phyloP scores from a whole-genome alignment of 1,140 invertebrate species.

The Dendrolimus punctatus region DNA sequence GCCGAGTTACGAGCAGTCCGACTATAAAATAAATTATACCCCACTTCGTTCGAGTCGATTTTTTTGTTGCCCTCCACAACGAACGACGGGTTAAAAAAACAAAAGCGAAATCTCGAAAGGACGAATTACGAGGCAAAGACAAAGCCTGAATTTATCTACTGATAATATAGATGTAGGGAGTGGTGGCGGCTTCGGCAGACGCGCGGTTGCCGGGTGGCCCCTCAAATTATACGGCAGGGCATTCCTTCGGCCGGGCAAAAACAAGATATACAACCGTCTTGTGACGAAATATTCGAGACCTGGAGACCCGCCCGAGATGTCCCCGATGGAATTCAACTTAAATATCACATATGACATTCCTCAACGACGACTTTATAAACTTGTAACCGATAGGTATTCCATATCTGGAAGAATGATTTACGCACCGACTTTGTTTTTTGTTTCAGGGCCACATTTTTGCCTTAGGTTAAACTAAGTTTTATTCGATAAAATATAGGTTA shows the following conservation, averaged over 20 bases:
- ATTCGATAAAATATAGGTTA: too few relatives aligned
- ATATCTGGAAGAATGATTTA: too few relatives aligned
- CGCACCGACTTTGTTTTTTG: background rate
- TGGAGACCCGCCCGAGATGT: conserved; percentile 60
- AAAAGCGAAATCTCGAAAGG: conserved; percentile 65
- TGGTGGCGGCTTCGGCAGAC: conserved; percentile 51
- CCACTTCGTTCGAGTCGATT: conserved; percentile 68
- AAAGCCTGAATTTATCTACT: conserved; percentile 71
- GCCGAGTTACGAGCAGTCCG: conserved; percentile 67
- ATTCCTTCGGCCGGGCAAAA: conserved; percentile 61
- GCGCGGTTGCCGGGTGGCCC: conserved; percentile 59
- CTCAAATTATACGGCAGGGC: conserved; percentile 67
- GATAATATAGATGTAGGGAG: conserved; percentile 68
- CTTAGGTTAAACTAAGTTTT: too few relatives aligned
- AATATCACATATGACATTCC: conserved; percentile 58
- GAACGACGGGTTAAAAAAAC: conserved; percentile 40
- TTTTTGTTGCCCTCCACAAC: conserved; percentile 63
- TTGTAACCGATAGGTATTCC: conserved; percentile 20
- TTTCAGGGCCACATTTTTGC: background rate
- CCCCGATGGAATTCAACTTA: conserved; percentile 60
- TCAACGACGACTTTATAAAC: conserved; percentile 51
- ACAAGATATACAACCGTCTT: conserved; percentile 68
- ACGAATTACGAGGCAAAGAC: conserved; percentile 71
- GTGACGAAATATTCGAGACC: conserved; percentile 69
- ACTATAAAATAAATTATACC: conserved; percentile 71